Percentiles rank a stretch among this genome's conserved stretches.
Conservation (phyloP, 2,797 vertebrate genomes). For the Bovichtus variegatus region DNA sequence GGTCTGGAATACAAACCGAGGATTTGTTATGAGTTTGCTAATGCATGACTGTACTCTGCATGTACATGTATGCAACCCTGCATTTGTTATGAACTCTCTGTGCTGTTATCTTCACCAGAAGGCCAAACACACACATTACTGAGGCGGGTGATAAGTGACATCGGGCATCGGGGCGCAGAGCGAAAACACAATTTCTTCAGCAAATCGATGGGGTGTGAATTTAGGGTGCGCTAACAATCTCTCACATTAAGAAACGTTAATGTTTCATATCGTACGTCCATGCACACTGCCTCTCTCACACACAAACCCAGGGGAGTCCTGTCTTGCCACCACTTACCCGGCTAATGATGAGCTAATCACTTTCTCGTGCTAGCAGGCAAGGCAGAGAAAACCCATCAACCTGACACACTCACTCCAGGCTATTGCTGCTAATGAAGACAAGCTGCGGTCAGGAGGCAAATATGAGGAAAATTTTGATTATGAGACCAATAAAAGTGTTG, state of each 20-base stretch:
- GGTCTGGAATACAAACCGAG: slow-evolving; percentile 27
- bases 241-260: slow-evolving; percentile 18
- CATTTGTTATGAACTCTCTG: slow-evolving; percentile 10
- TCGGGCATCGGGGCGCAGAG: slow-evolving; percentile 10
- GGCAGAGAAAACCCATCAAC: slow-evolving; percentile 52
- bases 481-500: slow-evolving; percentile 9
- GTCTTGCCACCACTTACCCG: slow-evolving; percentile 48
- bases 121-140: slow-evolving; percentile 34
- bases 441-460: slow-evolving; percentile 47
- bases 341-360: slow-evolving; percentile 57
- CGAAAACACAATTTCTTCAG: slow-evolving; percentile 42
- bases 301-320: slow-evolving; percentile 36
- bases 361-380: slow-evolving; percentile 37
- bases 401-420: slow-evolving; percentile 47
- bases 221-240: slow-evolving; percentile 16
- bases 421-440: slow-evolving; percentile 61
- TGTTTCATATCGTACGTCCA: slow-evolving; percentile 10
- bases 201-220: slow-evolving; percentile 47
- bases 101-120: slow-evolving; percentile 24
- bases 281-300: not conserved
- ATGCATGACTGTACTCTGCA: not conserved
- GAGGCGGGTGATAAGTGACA: slow-evolving; percentile 35
- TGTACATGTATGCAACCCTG: not conserved
- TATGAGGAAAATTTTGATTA: slow-evolving; percentile 51
- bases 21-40: slow-evolving; percentile 4